phyloP scores from a whole-genome alignment of 1,140 invertebrate species.

The Paracyclopina nana region DNA sequence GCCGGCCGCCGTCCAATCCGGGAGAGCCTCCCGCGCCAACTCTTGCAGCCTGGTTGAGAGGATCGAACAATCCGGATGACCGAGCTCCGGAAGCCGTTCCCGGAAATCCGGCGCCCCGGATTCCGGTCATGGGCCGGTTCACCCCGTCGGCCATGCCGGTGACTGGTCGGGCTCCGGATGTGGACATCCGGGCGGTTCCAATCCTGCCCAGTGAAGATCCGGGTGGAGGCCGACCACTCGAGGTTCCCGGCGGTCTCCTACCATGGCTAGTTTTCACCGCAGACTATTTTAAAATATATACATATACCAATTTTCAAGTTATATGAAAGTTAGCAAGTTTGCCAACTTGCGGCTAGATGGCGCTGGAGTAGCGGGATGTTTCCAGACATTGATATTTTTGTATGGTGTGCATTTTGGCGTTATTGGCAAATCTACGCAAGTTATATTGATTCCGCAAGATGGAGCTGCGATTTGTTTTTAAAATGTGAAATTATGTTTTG shows the following conservation, averaged over 20 bases:
- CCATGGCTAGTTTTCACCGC: conserved; percentile 38
- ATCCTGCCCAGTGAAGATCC: too few species aligned
- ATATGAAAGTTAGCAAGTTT: conserved; percentile 24
- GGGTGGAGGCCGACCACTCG: conserved; percentile 20
- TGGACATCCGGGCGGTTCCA: conserved; percentile 10
- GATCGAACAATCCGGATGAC: conserved; percentile 52
- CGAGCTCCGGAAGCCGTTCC: conserved; percentile 30
- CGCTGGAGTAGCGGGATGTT: too few species aligned
- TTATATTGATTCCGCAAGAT: too few species aligned
- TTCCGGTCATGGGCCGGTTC: conserved; percentile 21
- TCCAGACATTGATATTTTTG: too few species aligned
- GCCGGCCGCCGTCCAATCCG: conserved; percentile 38
- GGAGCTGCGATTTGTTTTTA: too few species aligned
- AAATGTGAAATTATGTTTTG: too few species aligned
- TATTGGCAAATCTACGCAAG: too few species aligned
- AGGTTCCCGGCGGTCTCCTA: conserved; percentile 32
- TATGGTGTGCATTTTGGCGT: too few species aligned
- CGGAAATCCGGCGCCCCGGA: conserved; percentile 22
- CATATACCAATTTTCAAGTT: background rate
- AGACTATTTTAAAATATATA: conserved; percentile 23
- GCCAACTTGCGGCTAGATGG: too few species aligned
- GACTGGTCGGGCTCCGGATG: background rate
- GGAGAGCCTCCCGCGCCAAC: conserved; percentile 26
- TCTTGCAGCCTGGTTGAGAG: conserved; percentile 44
- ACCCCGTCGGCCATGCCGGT: conserved; percentile 23